phyloP scores from a whole-genome alignment of 92 coral and sea anemone species.

The Palythoa caribaeorum region DNA sequence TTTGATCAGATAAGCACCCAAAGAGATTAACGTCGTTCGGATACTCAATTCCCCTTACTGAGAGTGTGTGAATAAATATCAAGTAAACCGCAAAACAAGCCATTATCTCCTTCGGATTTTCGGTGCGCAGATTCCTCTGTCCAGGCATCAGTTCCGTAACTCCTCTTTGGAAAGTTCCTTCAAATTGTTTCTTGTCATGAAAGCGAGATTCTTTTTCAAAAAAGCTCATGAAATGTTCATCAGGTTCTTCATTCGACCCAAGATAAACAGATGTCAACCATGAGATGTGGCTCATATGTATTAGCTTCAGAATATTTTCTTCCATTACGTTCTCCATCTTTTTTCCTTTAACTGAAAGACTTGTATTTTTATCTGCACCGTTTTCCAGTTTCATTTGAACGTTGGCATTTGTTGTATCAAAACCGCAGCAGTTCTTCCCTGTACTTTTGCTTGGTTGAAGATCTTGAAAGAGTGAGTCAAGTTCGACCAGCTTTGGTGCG shows the following conservation, averaged over 20 bases:
- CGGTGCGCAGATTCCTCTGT: not conserved
- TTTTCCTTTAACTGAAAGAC: not conserved
- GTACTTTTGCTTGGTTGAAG: not conserved
- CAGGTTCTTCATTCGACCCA: not conserved
- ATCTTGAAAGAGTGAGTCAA: slow-evolving; percentile 26
- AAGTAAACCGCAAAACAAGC: not conserved
- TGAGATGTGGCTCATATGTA: not conserved
- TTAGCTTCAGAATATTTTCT: slow-evolving; percentile 22
- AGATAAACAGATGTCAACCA: slow-evolving; percentile 24
- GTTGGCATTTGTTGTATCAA: not conserved
- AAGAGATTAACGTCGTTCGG: not conserved
- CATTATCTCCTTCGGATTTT: not conserved
- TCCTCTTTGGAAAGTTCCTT: not conserved
- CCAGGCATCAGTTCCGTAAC: not conserved
- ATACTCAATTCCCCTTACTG: not conserved
- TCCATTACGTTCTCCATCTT: not conserved
- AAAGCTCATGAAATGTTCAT: not conserved
- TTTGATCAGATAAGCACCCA: slow-evolving; percentile 1
- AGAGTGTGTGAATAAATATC: not conserved
- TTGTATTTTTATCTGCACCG: not conserved
- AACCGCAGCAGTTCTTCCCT: not conserved
- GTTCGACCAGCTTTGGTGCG: slow-evolving; percentile 1
- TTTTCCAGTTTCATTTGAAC: not conserved
- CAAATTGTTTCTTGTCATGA: not conserved
- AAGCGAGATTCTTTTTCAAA: not conserved